Evolutionary conservation across 2,113 vertebrate genomes (phyloP), one percentile per base, ranked within the genome.

Genomic region (Gambusia holbrooki): DNA sequence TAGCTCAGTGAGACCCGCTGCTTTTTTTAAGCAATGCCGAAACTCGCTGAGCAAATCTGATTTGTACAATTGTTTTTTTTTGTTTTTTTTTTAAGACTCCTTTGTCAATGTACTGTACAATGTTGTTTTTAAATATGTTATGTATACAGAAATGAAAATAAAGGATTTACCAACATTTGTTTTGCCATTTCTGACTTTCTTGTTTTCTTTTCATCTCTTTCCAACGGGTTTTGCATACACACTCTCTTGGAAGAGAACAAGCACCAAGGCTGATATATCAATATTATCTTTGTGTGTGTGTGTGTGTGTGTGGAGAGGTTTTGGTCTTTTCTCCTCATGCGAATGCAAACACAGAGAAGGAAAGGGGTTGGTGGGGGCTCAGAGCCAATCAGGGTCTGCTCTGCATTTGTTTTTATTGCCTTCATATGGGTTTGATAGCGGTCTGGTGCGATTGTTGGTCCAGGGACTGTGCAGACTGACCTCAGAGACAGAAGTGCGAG

Each of bases 71-170:
- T 90, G 58, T 80, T 88, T 86, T 90, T 51, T 80, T 88, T 66
- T 90, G 84, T 88, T 81, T 37, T 37, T 37, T 37, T 37, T 37
- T 35, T 10, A 37, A 80, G 90, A 80, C 58, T 79, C 10, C 28
- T 76, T 88, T 87, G 88, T 78, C 29, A 61, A 88, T 88, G 84
- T 93, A 88, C 86, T 92, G 90, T 92, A 93, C 69, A 87, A 84
- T 84, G 73, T 84, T 88, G 82, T 74, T 89, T 51, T 81, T 85
- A 42, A 78, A 65, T 80, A 71, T 81, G 74, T 90, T 81, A 80
- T 83, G 63, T 90, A 83, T 86, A 73, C 87, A 73, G 66, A 82
- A 54, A 84, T 48, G 22, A 78, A 84, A 93, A 90, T 92, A 91
- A 92, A 93, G 25, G 64, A 25, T 81, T 89, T 82, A 80, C 62